Evolutionary conservation across 2,113 vertebrate species (phyloP), one percentile per base, ranked within the genome.

Genomic region (Barnardius zonarius): DNA sequence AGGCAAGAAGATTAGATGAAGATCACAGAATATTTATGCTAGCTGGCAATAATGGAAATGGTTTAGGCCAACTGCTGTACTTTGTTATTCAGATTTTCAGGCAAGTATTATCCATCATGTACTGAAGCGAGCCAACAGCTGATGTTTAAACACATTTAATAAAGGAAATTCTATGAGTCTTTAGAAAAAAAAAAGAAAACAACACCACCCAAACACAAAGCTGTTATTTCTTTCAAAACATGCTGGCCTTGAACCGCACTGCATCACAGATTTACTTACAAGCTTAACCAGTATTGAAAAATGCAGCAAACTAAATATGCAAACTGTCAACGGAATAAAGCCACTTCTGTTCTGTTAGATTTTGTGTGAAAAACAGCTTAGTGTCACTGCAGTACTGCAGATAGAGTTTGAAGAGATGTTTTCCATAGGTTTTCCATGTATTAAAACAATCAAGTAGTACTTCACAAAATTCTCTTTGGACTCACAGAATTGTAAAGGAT

Each of bases 311-410:
- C 54, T 52, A 94, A 95, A 94, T 93, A 91, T 76, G 78, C 52
- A 90, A 92, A 85, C 62, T 93, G 82, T 89, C 67, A 91, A 52
- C 28, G 0, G 78, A 88, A 76, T 66, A 93, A 93, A 94, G 31
- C 66, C 33, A 85, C 87, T 95, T 96, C 87, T 93, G 87, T 37
- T 91, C 84, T 79, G 74, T 79, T 68, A 93, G 35, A 80, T 39
- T 85, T 46, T 11, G 46, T 75, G 74, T 90, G 62, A 94, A 93
- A 90, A 91, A 85, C 17, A 85, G 87, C 44, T 83, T 39, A 46
- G 52, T 64, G 69, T 64, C 66, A 73, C 55, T 48, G 52, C 20
- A 92, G 81, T n/a, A 41, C 52, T n/a, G 52, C 48, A 78, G 83
- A 48, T 0, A 83, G 35, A 86, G 59, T 43, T 46, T 59, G 39